phyloP scores from a whole-genome alignment of 2,888 invertebrate genomes.

The Folsomia candida region DNA sequence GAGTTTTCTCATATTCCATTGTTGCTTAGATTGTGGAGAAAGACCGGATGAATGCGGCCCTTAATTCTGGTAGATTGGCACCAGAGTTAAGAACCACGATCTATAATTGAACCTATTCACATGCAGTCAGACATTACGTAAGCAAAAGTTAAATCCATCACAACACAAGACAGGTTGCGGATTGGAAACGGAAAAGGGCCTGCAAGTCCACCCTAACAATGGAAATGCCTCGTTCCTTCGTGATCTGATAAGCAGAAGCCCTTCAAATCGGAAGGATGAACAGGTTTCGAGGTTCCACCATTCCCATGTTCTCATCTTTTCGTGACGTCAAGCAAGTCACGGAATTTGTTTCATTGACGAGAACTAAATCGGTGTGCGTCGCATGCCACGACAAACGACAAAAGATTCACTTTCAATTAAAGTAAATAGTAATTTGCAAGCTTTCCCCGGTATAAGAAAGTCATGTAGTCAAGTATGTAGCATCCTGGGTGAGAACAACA shows the following conservation, averaged over 20 bases:
- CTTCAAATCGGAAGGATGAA: not conserved
- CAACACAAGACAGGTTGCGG: not conserved
- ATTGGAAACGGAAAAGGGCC: not conserved
- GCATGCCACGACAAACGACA: too few species aligned
- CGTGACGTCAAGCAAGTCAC: not conserved
- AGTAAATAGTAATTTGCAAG: too few species aligned
- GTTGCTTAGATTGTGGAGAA: not conserved
- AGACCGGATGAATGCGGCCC: not conserved
- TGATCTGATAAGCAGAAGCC: not conserved
- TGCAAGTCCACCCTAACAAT: not conserved
- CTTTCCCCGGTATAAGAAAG: too few species aligned
- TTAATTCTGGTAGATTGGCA: not conserved
- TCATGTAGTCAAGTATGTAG: too few species aligned
- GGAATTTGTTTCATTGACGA: not conserved
- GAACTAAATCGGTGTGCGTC: not conserved
- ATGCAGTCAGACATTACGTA: too few species aligned
- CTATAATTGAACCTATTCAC: too few species aligned
- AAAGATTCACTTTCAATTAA: too few species aligned
- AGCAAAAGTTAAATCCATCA: not conserved
- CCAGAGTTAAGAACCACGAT: not conserved
- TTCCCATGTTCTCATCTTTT: not conserved
- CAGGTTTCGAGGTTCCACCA: constrained; percentile 4
- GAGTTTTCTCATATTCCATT: not conserved
- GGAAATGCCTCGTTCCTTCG: not conserved
- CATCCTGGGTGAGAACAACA: too few species aligned